These are phyloP conservation scores for Darevskia nairensis DNA, from an alignment of 2,797 vertebrate genomes.

Conservation along the genomic window DNA sequence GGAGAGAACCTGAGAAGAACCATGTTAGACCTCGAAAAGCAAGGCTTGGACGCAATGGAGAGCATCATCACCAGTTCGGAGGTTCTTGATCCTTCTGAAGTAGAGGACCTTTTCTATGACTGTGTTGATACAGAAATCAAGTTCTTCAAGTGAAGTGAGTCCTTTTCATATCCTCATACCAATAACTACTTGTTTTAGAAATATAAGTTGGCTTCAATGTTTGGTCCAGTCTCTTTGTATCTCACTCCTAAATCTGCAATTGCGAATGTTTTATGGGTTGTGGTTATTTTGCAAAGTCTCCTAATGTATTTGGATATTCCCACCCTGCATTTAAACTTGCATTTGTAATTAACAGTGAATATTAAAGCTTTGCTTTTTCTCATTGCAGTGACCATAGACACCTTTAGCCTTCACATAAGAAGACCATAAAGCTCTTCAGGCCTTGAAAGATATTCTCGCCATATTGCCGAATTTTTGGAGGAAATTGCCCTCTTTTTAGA, in stretches of 20 bases:
- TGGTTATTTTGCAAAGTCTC: constrained; percentile 3
- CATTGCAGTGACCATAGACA: constrained; percentile 72
- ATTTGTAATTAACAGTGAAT: constrained; percentile 51
- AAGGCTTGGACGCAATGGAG: constrained; percentile 85
- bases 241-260: constrained; percentile 8
- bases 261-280: not conserved
- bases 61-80: constrained; percentile 77
- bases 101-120: constrained; percentile 86
- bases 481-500: constrained; percentile 65
- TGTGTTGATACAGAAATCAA: constrained; percentile 87
- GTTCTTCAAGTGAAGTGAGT: constrained; percentile 85
- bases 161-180: constrained; percentile 49
- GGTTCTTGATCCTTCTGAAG: constrained; percentile 78
- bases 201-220: constrained; percentile 23
- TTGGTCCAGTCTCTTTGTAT: not conserved
- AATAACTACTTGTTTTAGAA: constrained; percentile 36
- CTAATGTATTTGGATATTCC: constrained; percentile 35
- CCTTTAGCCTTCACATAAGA: constrained; percentile 65
- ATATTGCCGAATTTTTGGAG: constrained; percentile 48
- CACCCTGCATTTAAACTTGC: constrained; percentile 43
- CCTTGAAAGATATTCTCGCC: constrained; percentile 63
- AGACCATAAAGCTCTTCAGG: constrained; percentile 55
- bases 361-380: constrained; percentile 67
- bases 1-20: constrained; percentile 79
- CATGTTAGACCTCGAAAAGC: constrained; percentile 83